phyloP scores from a whole-genome alignment of 1,140 invertebrate genomes.

The Alviniconcha marisindica region DNA sequence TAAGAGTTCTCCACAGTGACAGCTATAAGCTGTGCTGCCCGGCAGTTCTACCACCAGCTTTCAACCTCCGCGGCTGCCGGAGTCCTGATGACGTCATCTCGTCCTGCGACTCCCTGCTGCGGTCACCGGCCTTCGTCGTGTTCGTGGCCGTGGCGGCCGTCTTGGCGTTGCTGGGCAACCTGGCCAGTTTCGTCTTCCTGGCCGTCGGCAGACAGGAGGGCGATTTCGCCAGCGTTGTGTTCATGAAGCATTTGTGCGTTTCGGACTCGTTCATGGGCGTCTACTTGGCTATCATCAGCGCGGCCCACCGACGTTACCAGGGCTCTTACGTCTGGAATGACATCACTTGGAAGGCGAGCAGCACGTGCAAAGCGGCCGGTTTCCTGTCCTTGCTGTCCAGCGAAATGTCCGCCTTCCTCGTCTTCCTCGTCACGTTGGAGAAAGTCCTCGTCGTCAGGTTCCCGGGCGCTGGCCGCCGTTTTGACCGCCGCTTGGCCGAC shows the following conservation, averaged over 20 bases:
- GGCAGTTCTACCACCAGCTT: constrained; percentile 33
- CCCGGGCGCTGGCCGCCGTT: constrained; percentile 22
- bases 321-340: constrained; percentile 55
- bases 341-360: constrained; percentile 16
- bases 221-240: constrained; percentile 46
- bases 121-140: constrained; percentile 35
- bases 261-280: constrained; percentile 35
- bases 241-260: constrained; percentile 50
- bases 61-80: constrained; percentile 17
- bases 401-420: constrained; percentile 30
- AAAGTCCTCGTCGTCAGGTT: constrained; percentile 8
- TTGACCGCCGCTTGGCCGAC: constrained; percentile 2
- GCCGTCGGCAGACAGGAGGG: constrained; percentile 28
- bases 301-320: constrained; percentile 19
- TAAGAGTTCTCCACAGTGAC: constrained; percentile 40
- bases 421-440: constrained; percentile 53
- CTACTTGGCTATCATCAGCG: constrained; percentile 33
- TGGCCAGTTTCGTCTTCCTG: constrained; percentile 29
- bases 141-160: constrained; percentile 47
- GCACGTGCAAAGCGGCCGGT: background rate
- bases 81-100: constrained; percentile 45
- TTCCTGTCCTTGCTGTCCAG: constrained; percentile 38
- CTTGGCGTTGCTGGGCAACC: constrained; percentile 50
- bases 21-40: constrained; percentile 49
- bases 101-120: constrained; percentile 51